Conservation (phyloP, 2,888 invertebrate species). For the Morpho helenor region DNA sequence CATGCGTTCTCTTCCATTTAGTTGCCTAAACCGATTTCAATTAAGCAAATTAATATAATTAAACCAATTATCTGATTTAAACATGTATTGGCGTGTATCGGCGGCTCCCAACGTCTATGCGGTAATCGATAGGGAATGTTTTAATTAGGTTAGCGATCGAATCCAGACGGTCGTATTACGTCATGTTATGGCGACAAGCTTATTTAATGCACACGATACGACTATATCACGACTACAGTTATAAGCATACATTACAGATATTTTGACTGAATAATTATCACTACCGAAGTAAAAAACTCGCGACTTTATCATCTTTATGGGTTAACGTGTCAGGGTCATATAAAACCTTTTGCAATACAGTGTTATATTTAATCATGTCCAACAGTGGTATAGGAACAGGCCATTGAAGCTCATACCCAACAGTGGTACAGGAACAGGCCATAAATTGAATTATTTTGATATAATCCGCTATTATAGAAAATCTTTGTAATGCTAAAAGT, state of each 20-base stretch:
- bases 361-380: too few relatives aligned
- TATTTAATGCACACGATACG: conserved; percentile 19
- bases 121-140: conserved; percentile 51
- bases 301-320: too few relatives aligned
- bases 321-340: too few relatives aligned
- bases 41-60: conserved; percentile 23
- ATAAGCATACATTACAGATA: background rate
- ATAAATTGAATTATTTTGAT: too few relatives aligned
- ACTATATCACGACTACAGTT: conserved; percentile 2
- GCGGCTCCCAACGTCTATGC: conserved; percentile 13
- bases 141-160: conserved; percentile 61
- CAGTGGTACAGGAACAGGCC: too few relatives aligned
- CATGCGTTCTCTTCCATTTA: too few relatives aligned
- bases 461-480: too few relatives aligned
- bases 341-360: too few relatives aligned
- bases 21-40: conserved; percentile 11
- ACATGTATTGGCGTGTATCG: conserved; percentile 17
- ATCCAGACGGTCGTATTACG: conserved; percentile 33
- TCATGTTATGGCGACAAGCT: conserved; percentile 28
- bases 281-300: too few relatives aligned
- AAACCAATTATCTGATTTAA: conserved; percentile 25
- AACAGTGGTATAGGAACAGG: too few relatives aligned
- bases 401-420: too few relatives aligned
- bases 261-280: background rate
- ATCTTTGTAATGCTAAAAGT: too few relatives aligned